Evolutionary conservation across 2,113 vertebrate species (phyloP).

Genomic region (Todiramphus saurophagus): DNA sequence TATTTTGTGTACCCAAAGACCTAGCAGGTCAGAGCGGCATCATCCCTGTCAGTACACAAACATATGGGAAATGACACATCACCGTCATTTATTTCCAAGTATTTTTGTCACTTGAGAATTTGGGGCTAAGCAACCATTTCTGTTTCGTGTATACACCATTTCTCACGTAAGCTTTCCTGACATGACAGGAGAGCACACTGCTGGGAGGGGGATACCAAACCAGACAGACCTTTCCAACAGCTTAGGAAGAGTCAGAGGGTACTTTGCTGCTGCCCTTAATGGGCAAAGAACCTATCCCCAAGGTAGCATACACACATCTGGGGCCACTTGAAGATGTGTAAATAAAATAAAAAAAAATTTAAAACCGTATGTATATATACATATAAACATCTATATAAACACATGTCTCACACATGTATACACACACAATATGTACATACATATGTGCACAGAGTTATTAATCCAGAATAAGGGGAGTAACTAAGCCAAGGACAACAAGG

Average conservation of each 20-base stretch:
- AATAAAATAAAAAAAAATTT: neutral
- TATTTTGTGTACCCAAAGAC: neutral
- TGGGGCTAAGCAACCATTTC: neutral
- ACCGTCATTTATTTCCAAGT: neutral
- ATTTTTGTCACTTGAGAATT: slow-evolving; percentile 6
- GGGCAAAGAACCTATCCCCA: neutral
- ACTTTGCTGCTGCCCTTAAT: neutral
- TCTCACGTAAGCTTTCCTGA: neutral
- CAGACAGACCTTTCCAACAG: neutral
- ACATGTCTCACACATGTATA: neutral
- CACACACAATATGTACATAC: rapidly evolving
- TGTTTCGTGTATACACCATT: neutral
- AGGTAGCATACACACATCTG: neutral
- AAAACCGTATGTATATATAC: rapidly evolving
- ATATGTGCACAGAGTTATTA: neutral
- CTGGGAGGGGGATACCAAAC: neutral
- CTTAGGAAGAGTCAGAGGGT: neutral
- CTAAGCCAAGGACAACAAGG: neutral
- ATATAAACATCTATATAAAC: neutral
- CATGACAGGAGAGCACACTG: neutral
- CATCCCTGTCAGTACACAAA: neutral
- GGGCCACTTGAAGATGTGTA: neutral
- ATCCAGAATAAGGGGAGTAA: neutral
- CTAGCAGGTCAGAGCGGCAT: neutral
- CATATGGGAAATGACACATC: neutral